Conservation (phyloP, 1,140 invertebrate genomes). For the Meloidogyne exigua region DNA sequence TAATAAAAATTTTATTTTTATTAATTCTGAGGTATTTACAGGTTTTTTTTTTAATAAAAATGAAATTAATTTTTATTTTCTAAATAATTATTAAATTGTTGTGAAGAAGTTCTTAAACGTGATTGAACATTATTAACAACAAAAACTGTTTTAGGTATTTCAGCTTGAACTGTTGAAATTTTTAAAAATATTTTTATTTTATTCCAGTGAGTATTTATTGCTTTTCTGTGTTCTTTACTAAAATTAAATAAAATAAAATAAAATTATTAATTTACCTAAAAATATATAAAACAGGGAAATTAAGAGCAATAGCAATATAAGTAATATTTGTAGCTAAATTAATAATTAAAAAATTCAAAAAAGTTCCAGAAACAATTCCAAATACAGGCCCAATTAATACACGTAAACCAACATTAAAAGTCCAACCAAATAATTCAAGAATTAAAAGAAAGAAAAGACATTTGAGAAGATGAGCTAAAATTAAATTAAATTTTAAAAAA, state of each 20-base stretch:
- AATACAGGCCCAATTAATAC: slow-evolving; percentile 1
- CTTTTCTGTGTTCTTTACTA: slow-evolving; percentile 13
- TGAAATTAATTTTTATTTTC: too few species aligned
- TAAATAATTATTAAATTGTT: not conserved
- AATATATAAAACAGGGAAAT: not conserved
- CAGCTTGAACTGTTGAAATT: not conserved
- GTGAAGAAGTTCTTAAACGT: not conserved
- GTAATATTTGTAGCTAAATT: slow-evolving; percentile 9
- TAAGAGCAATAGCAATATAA: slow-evolving; percentile 12
- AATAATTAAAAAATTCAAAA: slow-evolving; percentile 11
- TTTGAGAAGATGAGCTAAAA: not conserved
- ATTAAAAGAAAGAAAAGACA: slow-evolving; percentile 9
- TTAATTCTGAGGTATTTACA: too few species aligned
- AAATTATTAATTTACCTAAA: not conserved
- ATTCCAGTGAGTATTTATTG: not conserved
- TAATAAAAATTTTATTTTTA: too few species aligned
- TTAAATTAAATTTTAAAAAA: not conserved
- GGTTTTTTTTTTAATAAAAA: too few species aligned
- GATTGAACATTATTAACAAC: not conserved
- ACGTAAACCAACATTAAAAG: slow-evolving; percentile 6
- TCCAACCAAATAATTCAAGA: slow-evolving; percentile 13
- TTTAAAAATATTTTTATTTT: not conserved
- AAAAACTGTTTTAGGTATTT: not conserved
- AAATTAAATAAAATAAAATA: not conserved
- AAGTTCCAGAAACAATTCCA: slow-evolving; percentile 1